Evolutionary conservation across 2,888 invertebrate species (phyloP).

Genomic region (Hyppa rectilinea): DNA sequence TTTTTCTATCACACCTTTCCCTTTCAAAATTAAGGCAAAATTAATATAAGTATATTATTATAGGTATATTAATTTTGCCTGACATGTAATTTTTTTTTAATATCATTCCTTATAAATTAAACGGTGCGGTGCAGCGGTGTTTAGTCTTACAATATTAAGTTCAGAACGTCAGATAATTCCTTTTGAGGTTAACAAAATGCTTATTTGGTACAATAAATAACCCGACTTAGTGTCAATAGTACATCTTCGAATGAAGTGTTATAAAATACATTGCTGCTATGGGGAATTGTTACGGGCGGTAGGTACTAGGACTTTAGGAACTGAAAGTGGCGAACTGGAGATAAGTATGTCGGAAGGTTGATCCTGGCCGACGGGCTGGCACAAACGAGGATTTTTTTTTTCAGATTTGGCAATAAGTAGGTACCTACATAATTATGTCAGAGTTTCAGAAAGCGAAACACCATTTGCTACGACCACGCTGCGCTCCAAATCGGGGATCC

Average conservation of each 20-base stretch:
- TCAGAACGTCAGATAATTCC: not conserved
- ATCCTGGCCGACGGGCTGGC: not conserved
- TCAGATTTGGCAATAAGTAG: not conserved
- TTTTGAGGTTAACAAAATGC: not conserved
- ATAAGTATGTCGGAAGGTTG: not conserved
- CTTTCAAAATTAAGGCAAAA: too few species aligned
- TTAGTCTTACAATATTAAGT: not conserved
- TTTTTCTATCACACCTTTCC: too few species aligned
- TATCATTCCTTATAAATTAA: too few species aligned
- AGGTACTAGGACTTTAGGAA: not conserved
- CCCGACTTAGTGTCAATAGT: too few species aligned
- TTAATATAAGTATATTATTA: too few species aligned
- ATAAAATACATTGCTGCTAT: not conserved
- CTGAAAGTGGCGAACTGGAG: not conserved
- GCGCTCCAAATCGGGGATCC: too few species aligned
- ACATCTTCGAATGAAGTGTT: not conserved
- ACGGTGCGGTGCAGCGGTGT: too few species aligned
- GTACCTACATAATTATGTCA: not conserved
- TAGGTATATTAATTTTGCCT: too few species aligned
- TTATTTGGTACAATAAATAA: not conserved
- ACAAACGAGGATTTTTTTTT: not conserved
- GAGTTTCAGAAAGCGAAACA: too few species aligned
- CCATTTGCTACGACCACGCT: too few species aligned
- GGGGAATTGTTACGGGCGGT: not conserved
- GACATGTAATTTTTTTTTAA: too few species aligned